A percentile compares a stretch with the other conserved stretches of the same genome.
Evolutionary conservation across 2,888 invertebrate genomes (phyloP).

Genomic region (Agonopterix heracliana): DNA sequence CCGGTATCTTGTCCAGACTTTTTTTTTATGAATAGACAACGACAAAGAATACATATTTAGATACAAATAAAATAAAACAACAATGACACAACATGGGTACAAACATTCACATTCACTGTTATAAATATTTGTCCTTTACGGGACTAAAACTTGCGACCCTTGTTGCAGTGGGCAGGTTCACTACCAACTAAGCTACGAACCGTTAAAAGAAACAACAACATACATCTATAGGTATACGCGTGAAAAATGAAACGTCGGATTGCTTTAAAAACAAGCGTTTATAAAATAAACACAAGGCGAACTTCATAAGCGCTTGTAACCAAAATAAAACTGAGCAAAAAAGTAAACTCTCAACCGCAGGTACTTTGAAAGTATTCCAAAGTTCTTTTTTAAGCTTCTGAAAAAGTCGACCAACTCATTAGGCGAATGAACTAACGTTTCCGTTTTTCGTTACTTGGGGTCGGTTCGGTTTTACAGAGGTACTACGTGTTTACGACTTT

Average conservation of each 20-base stretch:
- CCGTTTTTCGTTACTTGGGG: conserved; percentile 31
- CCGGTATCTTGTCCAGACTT: too few relatives aligned
- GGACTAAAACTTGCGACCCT: too few relatives aligned
- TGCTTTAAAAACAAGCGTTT: background rate
- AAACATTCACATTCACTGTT: too few relatives aligned
- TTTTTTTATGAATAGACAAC: too few relatives aligned
- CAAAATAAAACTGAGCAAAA: conserved; percentile 13
- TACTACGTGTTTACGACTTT: background rate
- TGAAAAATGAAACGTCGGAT: background rate
- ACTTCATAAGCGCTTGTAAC: conserved; percentile 15
- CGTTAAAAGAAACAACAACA: too few relatives aligned
- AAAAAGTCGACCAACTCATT: conserved; percentile 51
- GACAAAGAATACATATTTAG: too few relatives aligned
- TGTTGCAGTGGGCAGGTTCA: too few relatives aligned
- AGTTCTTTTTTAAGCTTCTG: conserved; percentile 30
- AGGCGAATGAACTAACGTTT: conserved; percentile 43
- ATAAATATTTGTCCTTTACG: too few relatives aligned
- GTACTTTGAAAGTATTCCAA: conserved; percentile 31
- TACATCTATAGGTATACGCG: too few relatives aligned
- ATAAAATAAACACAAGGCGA: conserved; percentile 4
- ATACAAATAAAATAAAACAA: too few relatives aligned
- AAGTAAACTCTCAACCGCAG: conserved; percentile 24
- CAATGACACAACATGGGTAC: too few relatives aligned
- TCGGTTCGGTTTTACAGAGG: conserved; percentile 19
- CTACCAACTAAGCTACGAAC: too few relatives aligned